phyloP scores from a whole-genome alignment of 2,888 invertebrate genomes.

The Drosophila mimetica region DNA sequence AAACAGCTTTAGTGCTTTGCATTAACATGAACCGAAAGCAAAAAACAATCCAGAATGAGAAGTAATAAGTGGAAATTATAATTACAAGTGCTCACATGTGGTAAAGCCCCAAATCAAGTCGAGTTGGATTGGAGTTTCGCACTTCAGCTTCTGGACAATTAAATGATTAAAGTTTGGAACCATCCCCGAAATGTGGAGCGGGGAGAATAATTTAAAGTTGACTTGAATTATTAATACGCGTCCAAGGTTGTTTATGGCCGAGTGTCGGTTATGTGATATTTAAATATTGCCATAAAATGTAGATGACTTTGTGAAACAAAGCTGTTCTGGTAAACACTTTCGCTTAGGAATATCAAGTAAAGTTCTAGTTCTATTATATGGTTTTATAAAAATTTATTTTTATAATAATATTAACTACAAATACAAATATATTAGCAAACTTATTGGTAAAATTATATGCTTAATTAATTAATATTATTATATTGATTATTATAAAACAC shows the following conservation, averaged over 20 bases:
- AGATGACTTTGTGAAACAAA: slow-evolving; percentile 19
- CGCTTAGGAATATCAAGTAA: background rate
- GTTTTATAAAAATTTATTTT: no score
- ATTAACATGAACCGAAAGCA: slow-evolving; percentile 55
- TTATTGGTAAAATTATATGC: no score
- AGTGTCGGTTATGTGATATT: slow-evolving; percentile 65
- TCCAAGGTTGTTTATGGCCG: slow-evolving; percentile 62
- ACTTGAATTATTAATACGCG: slow-evolving; percentile 63
- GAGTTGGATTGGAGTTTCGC: slow-evolving; percentile 16
- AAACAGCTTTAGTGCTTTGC: slow-evolving; percentile 72
- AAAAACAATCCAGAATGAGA: slow-evolving; percentile 54
- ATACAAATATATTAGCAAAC: no score
- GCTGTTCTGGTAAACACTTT: slow-evolving; percentile 14
- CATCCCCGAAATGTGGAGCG: slow-evolving; percentile 13
- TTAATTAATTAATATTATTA: no score
- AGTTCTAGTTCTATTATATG: background rate
- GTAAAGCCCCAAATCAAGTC: slow-evolving; percentile 41
- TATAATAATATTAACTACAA: no score
- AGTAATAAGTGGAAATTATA: slow-evolving; percentile 74
- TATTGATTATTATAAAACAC: no score
- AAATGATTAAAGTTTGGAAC: slow-evolving; percentile 51
- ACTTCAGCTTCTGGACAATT: slow-evolving; percentile 3
- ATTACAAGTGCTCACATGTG: slow-evolving; percentile 72
- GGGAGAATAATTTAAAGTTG: slow-evolving; percentile 47
- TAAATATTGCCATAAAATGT: slow-evolving; percentile 56